A percentile compares a stretch with the other conserved stretches of the same genome.
phyloP scores from a whole-genome alignment of 2,888 invertebrate genomes.

The Gerosis bhagava region DNA sequence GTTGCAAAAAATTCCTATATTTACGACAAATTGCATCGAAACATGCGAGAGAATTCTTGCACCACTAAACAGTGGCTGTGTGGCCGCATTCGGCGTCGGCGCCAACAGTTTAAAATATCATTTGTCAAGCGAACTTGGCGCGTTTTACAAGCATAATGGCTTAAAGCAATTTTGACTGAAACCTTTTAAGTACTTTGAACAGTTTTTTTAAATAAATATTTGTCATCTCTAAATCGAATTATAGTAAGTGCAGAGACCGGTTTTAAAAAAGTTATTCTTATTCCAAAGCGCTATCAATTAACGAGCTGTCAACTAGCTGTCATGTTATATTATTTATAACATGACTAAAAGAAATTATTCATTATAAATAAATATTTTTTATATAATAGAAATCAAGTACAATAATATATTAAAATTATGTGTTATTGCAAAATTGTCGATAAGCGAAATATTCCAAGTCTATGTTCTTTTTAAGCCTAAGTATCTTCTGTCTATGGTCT shows the following conservation, averaged over 20 bases:
- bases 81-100: conserved; percentile 46
- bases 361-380: too few species aligned
- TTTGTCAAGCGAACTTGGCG: conserved; percentile 64
- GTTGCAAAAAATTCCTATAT: conserved; percentile 13
- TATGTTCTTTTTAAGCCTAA: too few species aligned
- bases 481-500: too few species aligned
- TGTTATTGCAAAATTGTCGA: too few species aligned
- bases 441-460: too few species aligned
- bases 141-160: conserved; percentile 51
- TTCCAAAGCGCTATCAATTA: conserved; percentile 22
- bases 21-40: conserved; percentile 30
- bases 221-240: conserved; percentile 57
- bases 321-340: conserved; percentile 15
- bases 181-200: conserved; percentile 60
- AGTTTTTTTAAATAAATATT: conserved; percentile 40
- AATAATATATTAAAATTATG: too few species aligned
- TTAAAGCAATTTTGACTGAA: conserved; percentile 64
- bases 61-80: conserved; percentile 43
- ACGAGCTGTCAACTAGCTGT: conserved; percentile 21
- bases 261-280: conserved; percentile 8
- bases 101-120: conserved; percentile 72
- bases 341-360: too few species aligned
- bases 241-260: conserved; percentile 30
- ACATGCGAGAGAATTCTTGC: conserved; percentile 31
- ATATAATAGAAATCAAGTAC: too few species aligned